Evolutionary conservation across 2,888 invertebrate species (phyloP), one percentile per base, ranked within the genome.

Genomic region (Prosopocoilus inquinatus): DNA sequence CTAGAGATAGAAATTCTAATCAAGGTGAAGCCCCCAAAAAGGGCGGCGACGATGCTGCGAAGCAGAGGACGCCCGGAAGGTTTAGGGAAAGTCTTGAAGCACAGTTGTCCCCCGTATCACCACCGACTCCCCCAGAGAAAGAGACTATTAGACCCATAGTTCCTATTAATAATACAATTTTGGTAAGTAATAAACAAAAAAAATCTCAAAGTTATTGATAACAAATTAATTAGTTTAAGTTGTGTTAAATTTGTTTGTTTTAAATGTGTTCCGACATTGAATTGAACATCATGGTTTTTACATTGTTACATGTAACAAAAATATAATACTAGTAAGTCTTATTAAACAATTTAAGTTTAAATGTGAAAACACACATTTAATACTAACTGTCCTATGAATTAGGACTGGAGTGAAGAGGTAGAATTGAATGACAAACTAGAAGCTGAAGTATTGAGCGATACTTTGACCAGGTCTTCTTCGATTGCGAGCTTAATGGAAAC

Each of bases 391-490:
- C 28, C 9, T 35, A 49, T 60, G 45, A 66, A 69, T 52, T 59
- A 82, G 80, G 82, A 84, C 71, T 84, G 84, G 84, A 82, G 80
- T 60, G 84, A 84, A 70, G 84, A 84, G 70, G 83, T 84, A 12
- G 84, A 84, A 69, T 66, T 80, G 53, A 76, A 75, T 61, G 80
- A 79, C 58, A 75, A 75, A 57, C 79, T 81, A 64, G 77, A 77
- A 16, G 81, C 81, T 70, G 75, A 75, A 59, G 67, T 65, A 12
- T 64, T 75, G 11, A 77, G 77, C 62, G 78, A 78, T 63, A 72
- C 73, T n/a, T 60, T 79, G 60, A 81, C 82, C 16, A 78, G 82
- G 55, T 82, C 82, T 65, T 82, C 82, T 2, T 83, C 82, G 5
- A 73, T 81, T 41, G 68, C 78, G 43, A 82, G 82, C 69, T 75